These are phyloP conservation scores for Caenorhabditis virilis DNA, from an alignment of 2,888 invertebrate species.

Conservation along the genomic window DNA sequence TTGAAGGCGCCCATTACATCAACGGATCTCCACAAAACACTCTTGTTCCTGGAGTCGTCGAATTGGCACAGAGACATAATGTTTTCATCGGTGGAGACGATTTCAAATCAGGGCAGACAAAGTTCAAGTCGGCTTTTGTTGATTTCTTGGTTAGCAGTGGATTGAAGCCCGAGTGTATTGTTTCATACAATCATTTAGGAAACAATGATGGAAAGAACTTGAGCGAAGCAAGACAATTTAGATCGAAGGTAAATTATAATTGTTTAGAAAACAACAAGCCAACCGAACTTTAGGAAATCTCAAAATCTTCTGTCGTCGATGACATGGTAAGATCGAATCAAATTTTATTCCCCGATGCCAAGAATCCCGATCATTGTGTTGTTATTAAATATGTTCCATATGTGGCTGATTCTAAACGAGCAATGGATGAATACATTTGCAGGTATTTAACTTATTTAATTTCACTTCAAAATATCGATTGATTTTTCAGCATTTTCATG, in stretches of 20 bases:
- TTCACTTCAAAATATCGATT: too few species aligned
- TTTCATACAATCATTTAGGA: conserved; percentile 95
- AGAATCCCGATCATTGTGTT: conserved; percentile 76
- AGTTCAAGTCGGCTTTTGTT: conserved; percentile 91
- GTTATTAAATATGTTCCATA: conserved; percentile 96
- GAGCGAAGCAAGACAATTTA: conserved; percentile 77
- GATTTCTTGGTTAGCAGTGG: conserved; percentile 83
- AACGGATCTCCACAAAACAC: conserved; percentile 98
- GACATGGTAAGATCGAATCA: conserved; percentile 88
- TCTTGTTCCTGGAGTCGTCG: conserved; percentile 78
- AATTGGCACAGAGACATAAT: conserved; percentile 71
- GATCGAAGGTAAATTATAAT: conserved; percentile 59
- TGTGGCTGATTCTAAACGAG: conserved; percentile 94
- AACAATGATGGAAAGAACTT: conserved; percentile 96
- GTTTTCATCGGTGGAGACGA: conserved; percentile 92
- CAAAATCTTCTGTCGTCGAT: conserved; percentile 93
- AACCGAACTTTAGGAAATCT: conserved; percentile 75
- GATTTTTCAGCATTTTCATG: conserved; percentile 80
- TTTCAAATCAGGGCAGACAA: conserved; percentile 97
- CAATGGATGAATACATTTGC: conserved; percentile 95
- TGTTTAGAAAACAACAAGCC: not conserved
- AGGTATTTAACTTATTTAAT: conserved; percentile 19
- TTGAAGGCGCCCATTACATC: conserved; percentile 87
- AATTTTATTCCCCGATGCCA: conserved; percentile 79
- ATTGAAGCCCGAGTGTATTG: conserved; percentile 82